Base-by-base conservation (phyloP, 2,797 vertebrate species). In the Decapterus maruadsi region DNA sequence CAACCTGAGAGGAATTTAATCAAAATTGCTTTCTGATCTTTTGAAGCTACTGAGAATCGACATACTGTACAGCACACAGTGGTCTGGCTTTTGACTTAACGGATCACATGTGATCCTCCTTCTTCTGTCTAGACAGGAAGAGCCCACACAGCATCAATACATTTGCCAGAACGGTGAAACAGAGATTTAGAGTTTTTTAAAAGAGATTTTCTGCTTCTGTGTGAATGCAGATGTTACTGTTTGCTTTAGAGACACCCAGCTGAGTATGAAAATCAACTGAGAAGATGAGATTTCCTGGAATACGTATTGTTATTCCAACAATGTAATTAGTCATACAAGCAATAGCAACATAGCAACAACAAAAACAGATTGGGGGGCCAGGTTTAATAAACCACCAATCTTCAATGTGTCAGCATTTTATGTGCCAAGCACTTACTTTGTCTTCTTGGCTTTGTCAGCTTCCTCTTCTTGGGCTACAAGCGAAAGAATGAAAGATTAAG, bases 391-490 rank as follows among this genome's bases (percentile, higher is more conserved):
- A 72, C 67, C 17, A 13, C 31, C 31, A 46, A 4, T 29, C 34
- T 40, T 51, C 34, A 53, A 9, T n/a, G 38, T 29, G 57, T 42
- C 20, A 69, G 9, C 4, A 22, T 58, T 75, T 71, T 57, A 4
- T 70, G 43, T 36, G 42, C 1, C 46, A 63, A 81, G 72, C 54
- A 90, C 93, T 94, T 91, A 94, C 93, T 87, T 93, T 84, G 88
- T 63, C 70, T 90, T 92, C 82, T 90, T 90, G 66, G 87, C 78
- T 50, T 69, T 1, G 0, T 93, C 92, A 43, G 81, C 45, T 42
- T 92, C 90, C 38, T 88, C 81, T 26, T 77, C 80, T 84, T 54
- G 85, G 83, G 46, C 92, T 93, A 36, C 10, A 75, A 40, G 31
- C 2, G 19, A 67, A 43, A 70, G 2, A 75, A 58, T 0, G 13